Conservation (phyloP, 2,797 vertebrate species). For the Microtus obscurus region DNA sequence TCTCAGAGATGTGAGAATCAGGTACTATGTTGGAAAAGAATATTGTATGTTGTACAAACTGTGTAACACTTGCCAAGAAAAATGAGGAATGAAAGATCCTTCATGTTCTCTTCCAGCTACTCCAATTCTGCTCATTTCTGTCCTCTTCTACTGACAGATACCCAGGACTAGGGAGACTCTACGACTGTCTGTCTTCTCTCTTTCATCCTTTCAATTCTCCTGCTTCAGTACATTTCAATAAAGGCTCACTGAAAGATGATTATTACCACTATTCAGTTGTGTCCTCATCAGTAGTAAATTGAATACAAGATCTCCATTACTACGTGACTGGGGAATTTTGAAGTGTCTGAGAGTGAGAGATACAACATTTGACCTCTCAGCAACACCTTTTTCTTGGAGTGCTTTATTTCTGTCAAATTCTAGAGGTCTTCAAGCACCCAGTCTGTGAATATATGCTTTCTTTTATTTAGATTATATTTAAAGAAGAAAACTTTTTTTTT, state of each 20-base stretch:
- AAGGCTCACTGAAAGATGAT: neutral
- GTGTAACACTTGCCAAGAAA: neutral
- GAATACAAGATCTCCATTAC: neutral
- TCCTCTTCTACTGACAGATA: neutral
- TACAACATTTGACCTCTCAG: neutral
- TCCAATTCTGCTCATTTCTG: neutral
- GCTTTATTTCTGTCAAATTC: neutral
- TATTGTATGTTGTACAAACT: neutral
- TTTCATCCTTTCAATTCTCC: neutral
- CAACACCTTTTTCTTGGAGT: neutral
- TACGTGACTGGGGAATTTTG: neutral
- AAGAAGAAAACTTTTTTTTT: neutral
- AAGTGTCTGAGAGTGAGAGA: neutral
- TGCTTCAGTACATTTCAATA: neutral
- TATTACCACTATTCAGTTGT: neutral
- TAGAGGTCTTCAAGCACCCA: neutral
- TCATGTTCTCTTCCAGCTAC: neutral
- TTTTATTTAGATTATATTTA: neutral
- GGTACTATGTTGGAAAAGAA: neutral
- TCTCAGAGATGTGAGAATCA: neutral
- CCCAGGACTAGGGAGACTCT: fast-evolving
- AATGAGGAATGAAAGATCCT: neutral
- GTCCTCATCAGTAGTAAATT: neutral
- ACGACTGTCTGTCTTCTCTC: neutral
- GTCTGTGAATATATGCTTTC: neutral